Percentiles rank a stretch among this genome's conserved stretches.
phyloP scores from a whole-genome alignment of 2,113 vertebrate genomes.

The Dunckerocampus dactyliophorus region DNA sequence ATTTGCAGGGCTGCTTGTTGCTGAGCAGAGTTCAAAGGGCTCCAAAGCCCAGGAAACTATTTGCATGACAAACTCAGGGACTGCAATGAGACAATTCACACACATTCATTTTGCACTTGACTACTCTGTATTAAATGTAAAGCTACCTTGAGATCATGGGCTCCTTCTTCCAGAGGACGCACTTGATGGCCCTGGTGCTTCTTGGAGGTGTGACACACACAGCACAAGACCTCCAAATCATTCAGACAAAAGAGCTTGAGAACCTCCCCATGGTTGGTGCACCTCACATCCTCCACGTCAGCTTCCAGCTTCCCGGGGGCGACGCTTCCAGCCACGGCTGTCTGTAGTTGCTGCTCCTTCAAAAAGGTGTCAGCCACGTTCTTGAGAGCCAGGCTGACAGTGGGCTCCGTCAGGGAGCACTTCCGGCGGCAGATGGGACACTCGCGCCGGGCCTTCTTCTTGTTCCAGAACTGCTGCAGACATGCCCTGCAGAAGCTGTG shows the following conservation, averaged over 20 bases:
- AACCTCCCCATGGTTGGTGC: constrained; percentile 63
- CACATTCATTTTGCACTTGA: too few relatives aligned
- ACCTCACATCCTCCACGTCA: constrained; percentile 39
- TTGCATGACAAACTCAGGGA: too few relatives aligned
- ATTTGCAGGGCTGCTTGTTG: not conserved
- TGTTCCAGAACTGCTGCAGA: constrained; percentile 74
- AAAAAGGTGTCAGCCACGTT: constrained; percentile 72
- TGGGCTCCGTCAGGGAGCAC: constrained; percentile 70
- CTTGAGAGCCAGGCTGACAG: constrained; percentile 72
- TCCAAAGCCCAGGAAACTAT: not conserved
- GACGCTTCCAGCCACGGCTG: not conserved
- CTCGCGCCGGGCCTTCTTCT: constrained; percentile 65
- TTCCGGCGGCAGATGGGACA: constrained; percentile 74
- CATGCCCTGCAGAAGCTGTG: constrained; percentile 78
- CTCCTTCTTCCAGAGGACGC: constrained; percentile 73
- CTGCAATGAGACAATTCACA: too few relatives aligned
- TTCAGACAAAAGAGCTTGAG: constrained; percentile 75
- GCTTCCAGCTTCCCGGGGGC: not conserved
- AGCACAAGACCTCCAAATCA: constrained; percentile 72
- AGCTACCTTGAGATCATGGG: constrained; percentile 73
- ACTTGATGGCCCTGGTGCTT: constrained; percentile 73
- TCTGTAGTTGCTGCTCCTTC: constrained; percentile 52
- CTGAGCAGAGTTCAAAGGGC: not conserved
- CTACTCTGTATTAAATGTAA: not conserved
- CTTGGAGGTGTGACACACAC: constrained; percentile 75